phyloP scores from a whole-genome alignment of 2,113 vertebrate genomes.

The Poecile atricapillus region DNA sequence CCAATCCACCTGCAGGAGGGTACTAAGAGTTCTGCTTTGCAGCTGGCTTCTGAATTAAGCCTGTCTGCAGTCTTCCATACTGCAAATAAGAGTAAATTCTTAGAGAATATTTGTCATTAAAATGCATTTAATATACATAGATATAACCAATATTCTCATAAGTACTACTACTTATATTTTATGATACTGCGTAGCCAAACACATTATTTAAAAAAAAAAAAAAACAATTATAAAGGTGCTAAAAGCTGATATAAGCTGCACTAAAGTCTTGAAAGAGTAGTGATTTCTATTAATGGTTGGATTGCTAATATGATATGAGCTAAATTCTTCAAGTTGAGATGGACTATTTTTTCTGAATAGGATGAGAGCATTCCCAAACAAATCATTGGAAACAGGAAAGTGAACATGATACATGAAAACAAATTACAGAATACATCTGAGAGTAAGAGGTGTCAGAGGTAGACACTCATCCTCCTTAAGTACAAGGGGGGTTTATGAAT shows the following conservation, averaged over 20 bases:
- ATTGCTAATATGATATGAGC: not conserved
- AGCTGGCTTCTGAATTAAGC: not conserved
- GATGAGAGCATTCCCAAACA: not conserved
- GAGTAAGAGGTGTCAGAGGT: not conserved
- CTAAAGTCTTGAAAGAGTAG: not conserved
- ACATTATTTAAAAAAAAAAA: not conserved
- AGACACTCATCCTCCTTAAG: not conserved
- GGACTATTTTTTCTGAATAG: not conserved
- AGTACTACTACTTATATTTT: not conserved
- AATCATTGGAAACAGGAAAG: not conserved
- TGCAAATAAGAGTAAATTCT: not conserved
- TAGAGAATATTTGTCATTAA: not conserved
- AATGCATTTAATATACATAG: not conserved
- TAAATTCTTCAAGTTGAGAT: not conserved
- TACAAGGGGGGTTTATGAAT: not conserved
- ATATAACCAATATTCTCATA: not conserved
- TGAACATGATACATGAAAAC: not conserved
- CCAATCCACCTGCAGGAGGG: not conserved
- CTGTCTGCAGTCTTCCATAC: not conserved
- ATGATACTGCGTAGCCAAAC: not conserved
- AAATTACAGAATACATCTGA: not conserved
- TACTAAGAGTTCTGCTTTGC: not conserved
- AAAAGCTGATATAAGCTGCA: not conserved
- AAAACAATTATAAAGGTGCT: not conserved
- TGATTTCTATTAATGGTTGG: not conserved